phyloP scores from a whole-genome alignment of 1,140 invertebrate species.

The Tetranychus cinnabarinus region DNA sequence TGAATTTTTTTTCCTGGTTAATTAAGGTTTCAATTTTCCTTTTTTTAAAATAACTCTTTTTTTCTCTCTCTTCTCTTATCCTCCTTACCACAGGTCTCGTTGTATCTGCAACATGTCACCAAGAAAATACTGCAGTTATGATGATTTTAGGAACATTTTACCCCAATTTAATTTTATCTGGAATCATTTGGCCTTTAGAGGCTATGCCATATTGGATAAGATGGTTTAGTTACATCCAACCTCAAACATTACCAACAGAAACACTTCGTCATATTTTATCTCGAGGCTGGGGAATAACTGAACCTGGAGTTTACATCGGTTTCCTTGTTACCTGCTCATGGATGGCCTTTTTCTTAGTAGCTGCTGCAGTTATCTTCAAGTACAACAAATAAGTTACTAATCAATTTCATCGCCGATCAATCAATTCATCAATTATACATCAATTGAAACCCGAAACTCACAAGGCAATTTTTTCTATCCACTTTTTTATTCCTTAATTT shows the following conservation, averaged over 20 bases:
- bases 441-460: too few species aligned
- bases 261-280: slow-evolving; percentile 65
- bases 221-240: slow-evolving; percentile 57
- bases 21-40: neutral
- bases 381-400: slow-evolving; percentile 10
- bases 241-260: slow-evolving; percentile 70
- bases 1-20: neutral
- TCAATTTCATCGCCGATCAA: neutral
- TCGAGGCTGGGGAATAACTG: slow-evolving; percentile 56
- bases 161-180: slow-evolving; percentile 68
- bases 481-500: too few species aligned
- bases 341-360: slow-evolving; percentile 58
- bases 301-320: slow-evolving; percentile 62
- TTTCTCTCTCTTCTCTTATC: too few species aligned
- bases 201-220: slow-evolving; percentile 49
- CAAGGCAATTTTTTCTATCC: too few species aligned
- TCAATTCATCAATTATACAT: neutral
- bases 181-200: slow-evolving; percentile 76
- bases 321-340: slow-evolving; percentile 64
- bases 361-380: slow-evolving; percentile 33
- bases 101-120: slow-evolving; percentile 61
- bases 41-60: neutral
- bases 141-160: slow-evolving; percentile 75
- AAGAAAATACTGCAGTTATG: slow-evolving; percentile 75
- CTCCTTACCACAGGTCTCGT: slow-evolving; percentile 35